phyloP scores from a whole-genome alignment of 2,888 invertebrate genomes.

The Leptopilina drosophilae region DNA sequence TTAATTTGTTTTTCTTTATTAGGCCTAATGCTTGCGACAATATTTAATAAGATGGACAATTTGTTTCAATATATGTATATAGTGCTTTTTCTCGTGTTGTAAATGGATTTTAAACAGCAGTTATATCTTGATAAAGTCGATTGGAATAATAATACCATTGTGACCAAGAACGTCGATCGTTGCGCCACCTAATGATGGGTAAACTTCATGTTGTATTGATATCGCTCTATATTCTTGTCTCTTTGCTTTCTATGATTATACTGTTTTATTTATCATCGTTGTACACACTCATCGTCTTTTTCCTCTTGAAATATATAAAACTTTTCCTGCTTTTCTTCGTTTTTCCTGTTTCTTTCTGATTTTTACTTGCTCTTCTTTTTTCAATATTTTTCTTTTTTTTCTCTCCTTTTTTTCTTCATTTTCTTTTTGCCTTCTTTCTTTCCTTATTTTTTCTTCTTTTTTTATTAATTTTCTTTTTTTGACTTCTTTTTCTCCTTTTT shows the following conservation, averaged over 20 bases:
- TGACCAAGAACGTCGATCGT: constrained; percentile 16
- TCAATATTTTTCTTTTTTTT: no score
- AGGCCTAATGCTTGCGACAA: no score
- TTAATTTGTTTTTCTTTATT: no score
- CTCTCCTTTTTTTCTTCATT: no score
- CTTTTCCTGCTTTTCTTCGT: neutral
- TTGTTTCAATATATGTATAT: neutral
- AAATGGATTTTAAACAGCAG: neutral
- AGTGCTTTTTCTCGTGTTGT: neutral
- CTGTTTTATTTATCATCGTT: neutral
- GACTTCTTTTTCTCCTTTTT: no score
- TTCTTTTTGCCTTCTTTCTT: no score
- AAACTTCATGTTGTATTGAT: constrained; percentile 10
- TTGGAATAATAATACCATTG: constrained; percentile 27
- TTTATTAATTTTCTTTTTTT: no score
- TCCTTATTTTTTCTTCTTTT: no score
- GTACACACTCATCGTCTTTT: neutral
- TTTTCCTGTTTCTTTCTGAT: no score
- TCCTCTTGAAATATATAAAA: neutral
- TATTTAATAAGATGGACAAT: neutral
- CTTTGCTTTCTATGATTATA: neutral
- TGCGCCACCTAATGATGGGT: constrained; percentile 30
- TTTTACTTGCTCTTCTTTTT: no score
- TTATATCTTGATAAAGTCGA: constrained; percentile 21
- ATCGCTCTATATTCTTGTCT: neutral